Evolutionary conservation across 2,888 invertebrate species (phyloP).

Genomic region (Campoplex nolae): DNA sequence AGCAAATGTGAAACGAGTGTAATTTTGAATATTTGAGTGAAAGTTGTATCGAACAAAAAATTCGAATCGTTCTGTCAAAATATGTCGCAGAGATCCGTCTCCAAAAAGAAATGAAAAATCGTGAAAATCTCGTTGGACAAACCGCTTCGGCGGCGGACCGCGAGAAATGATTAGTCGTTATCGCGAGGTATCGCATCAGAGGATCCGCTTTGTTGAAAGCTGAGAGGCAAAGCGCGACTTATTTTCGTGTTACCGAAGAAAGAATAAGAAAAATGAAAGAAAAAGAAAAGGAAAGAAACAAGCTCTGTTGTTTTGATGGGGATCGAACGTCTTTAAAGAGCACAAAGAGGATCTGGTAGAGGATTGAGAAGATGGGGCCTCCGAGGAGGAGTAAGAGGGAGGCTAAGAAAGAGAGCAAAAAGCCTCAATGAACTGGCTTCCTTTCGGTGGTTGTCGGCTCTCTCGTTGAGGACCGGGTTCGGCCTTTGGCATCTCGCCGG

Average conservation of each 20-base stretch:
- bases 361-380: not conserved
- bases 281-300: not conserved
- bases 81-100: not conserved
- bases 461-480: constrained; percentile 34
- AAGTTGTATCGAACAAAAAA: not conserved
- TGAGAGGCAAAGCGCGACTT: not conserved
- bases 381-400: not conserved
- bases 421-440: constrained; percentile 47
- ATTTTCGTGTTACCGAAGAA: not conserved
- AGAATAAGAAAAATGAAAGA: not conserved
- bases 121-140: not conserved
- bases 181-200: not conserved
- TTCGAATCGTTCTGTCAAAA: not conserved
- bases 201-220: constrained; percentile 1
- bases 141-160: not conserved
- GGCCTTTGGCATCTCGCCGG: constrained; percentile 60
- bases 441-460: constrained; percentile 27
- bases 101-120: not conserved
- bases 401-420: constrained; percentile 30
- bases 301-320: constrained; percentile 21
- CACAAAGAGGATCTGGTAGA: constrained; percentile 38
- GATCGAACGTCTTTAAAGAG: constrained; percentile 32
- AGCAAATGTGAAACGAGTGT: not conserved
- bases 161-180: not conserved
- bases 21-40: not conserved